Evolutionary conservation across 37 sponge, comb jelly and placozoan genomes (phyloP).

Genomic region (Mnemiopsis leidyi): DNA sequence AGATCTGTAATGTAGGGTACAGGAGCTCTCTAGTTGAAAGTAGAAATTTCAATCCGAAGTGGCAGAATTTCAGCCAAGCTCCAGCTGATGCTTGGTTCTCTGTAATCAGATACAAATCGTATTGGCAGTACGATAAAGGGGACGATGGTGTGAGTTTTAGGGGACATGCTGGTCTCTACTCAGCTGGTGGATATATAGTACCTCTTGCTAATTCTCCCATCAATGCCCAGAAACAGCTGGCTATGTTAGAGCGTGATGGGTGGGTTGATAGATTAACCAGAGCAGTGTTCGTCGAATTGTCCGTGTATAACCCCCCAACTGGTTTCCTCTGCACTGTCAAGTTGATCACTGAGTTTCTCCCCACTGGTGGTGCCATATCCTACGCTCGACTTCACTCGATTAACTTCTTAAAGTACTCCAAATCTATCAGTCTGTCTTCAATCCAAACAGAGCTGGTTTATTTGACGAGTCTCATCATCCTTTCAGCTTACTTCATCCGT

Average conservation of each 20-base stretch:
- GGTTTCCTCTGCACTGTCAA: slow-evolving; percentile 45
- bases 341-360: slow-evolving; percentile 19
- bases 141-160: neutral
- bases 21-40: neutral
- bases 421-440: neutral
- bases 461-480: neutral
- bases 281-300: slow-evolving; percentile 34
- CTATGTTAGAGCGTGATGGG: neutral
- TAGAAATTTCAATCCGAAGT: neutral
- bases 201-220: slow-evolving; percentile 31
- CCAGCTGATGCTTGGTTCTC: slow-evolving; percentile 21
- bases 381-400: neutral
- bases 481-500: neutral
- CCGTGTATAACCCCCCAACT: slow-evolving; percentile 52
- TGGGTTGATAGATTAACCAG: slow-evolving; percentile 26
- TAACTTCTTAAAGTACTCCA: neutral
- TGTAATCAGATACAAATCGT: neutral
- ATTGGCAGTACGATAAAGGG: slow-evolving; percentile 6
- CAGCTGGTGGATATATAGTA: neutral
- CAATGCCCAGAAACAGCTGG: neutral
- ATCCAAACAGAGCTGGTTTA: neutral
- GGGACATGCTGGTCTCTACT: neutral
- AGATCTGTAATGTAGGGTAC: neutral
- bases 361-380: neutral
- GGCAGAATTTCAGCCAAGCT: neutral